These are phyloP conservation scores for Amphipyra tragopoginis DNA, from an alignment of 2,888 invertebrate species.

Conservation along the genomic window DNA sequence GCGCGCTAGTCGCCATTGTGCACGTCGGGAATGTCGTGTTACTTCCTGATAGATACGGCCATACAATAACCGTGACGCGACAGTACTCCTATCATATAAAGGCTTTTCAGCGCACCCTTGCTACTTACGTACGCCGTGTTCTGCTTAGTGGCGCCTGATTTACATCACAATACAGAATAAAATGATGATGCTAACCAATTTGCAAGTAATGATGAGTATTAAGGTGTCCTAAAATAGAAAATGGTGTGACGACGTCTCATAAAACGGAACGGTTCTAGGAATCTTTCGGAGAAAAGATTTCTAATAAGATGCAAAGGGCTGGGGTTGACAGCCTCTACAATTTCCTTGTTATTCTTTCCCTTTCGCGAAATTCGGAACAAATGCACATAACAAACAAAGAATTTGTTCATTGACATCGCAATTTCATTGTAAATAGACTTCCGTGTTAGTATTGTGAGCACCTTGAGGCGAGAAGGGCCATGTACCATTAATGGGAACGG, in stretches of 20 bases:
- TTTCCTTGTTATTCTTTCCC: slow-evolving; percentile 15
- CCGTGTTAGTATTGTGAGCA: slow-evolving; percentile 17
- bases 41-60: slow-evolving; percentile 59
- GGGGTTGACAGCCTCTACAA: slow-evolving; percentile 22
- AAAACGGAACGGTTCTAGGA: slow-evolving; percentile 1
- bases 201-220: slow-evolving; percentile 8
- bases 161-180: slow-evolving; percentile 42
- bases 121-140: slow-evolving; percentile 22
- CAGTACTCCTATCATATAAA: slow-evolving; percentile 47
- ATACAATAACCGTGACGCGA: slow-evolving; percentile 50
- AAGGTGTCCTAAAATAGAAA: slow-evolving; percentile 13
- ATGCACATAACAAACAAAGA: slow-evolving; percentile 9
- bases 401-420: slow-evolving; percentile 38
- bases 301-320: slow-evolving; percentile 25
- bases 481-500: slow-evolving; percentile 47
- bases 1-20: slow-evolving; percentile 37
- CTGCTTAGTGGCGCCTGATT: slow-evolving; percentile 30
- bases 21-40: slow-evolving; percentile 46
- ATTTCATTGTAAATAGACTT: slow-evolving; percentile 27
- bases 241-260: slow-evolving; percentile 5
- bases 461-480: slow-evolving; percentile 39
- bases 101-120: slow-evolving; percentile 40
- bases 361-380: slow-evolving; percentile 1
- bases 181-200: slow-evolving; percentile 11
- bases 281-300: slow-evolving; percentile 22